These are phyloP conservation scores for Tiliqua scincoides DNA, from an alignment of 2,113 vertebrate genomes.

Conservation along the genomic window DNA sequence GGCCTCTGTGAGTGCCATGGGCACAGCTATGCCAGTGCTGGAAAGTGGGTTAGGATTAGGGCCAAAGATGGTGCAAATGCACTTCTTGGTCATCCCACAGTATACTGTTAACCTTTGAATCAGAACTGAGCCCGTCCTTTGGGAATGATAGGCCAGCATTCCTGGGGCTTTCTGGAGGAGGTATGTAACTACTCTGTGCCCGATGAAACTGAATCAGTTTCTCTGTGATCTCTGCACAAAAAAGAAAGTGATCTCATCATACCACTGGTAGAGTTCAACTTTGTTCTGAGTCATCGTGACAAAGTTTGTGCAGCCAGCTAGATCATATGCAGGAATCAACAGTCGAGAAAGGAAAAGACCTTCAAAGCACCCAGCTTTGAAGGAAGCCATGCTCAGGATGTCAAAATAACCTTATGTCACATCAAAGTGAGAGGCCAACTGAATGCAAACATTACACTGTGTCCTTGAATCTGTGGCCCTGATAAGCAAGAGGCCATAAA, in stretches of 20 bases:
- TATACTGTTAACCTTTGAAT: conserved; percentile 6
- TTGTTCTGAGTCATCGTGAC: conserved; percentile 63
- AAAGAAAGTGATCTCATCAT: conserved; percentile 62
- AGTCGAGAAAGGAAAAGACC: conserved; percentile 28
- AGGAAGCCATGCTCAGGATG: conserved; percentile 42
- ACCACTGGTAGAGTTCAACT: conserved; percentile 50
- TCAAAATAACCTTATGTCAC: conserved; percentile 44
- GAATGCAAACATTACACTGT: not conserved
- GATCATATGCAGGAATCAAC: conserved; percentile 44
- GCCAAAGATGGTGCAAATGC: too few species aligned
- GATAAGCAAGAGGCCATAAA: not conserved
- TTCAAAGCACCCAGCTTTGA: conserved; percentile 40
- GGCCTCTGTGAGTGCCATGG: too few species aligned
- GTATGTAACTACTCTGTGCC: conserved; percentile 34
- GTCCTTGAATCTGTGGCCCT: not conserved
- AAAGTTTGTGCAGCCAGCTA: conserved; percentile 44
- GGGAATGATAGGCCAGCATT: conserved; percentile 48
- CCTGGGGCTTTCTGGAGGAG: conserved; percentile 35
- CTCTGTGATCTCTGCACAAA: conserved; percentile 51
- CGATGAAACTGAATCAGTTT: conserved; percentile 61
- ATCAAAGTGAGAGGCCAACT: conserved; percentile 24
- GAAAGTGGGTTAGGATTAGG: too few species aligned
- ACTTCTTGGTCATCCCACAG: not conserved
- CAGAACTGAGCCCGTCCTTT: conserved; percentile 18
- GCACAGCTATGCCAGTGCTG: too few species aligned